Evolutionary conservation across 2,113 vertebrate species (phyloP).

Genomic region (Felis chaus): DNA sequence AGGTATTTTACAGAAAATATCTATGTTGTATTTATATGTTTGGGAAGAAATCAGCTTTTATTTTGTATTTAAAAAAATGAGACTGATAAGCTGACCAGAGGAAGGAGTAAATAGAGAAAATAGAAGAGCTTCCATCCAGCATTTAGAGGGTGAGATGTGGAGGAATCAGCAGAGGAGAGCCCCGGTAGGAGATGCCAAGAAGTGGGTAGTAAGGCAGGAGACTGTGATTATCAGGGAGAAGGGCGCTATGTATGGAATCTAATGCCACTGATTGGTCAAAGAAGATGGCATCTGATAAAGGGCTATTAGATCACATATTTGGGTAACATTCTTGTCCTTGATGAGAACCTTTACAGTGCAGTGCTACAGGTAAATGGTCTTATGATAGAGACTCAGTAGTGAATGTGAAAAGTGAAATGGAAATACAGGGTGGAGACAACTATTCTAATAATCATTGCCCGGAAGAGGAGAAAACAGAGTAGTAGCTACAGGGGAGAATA

Average conservation of each 20-base stretch:
- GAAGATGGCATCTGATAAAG: background rate
- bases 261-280: background rate
- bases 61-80: background rate
- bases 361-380: background rate
- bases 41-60: background rate
- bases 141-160: background rate
- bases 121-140: background rate
- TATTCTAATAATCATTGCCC: background rate
- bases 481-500: background rate
- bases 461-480: background rate
- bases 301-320: background rate
- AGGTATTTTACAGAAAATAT: background rate
- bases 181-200: background rate
- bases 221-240: background rate
- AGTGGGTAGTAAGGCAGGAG: background rate
- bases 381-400: background rate
- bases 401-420: background rate
- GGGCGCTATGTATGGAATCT: rapidly evolving
- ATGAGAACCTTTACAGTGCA: background rate
- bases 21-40: background rate
- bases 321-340: background rate
- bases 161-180: background rate
- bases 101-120: background rate
- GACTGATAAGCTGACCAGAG: background rate
- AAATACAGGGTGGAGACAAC: background rate